Base-by-base conservation (phyloP, 2,797 vertebrate species). In the Sparus aurata region DNA sequence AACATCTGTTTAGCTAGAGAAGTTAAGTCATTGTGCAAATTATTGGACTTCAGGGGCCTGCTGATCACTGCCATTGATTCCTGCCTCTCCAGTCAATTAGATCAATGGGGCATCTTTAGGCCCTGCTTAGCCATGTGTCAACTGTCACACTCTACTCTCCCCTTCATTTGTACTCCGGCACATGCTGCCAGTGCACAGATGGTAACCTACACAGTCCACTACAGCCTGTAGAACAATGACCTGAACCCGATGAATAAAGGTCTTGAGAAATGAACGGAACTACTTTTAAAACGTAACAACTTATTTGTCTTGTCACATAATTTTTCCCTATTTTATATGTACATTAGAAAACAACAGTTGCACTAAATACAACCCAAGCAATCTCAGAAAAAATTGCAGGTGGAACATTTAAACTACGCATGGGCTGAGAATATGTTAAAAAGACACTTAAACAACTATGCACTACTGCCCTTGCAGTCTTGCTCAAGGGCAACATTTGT, bases 1-100 rank as follows among this genome's bases (percentile, higher is more conserved):
- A 87, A 77, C 93, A 93, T 91, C 87, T 94, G 93, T 67, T 78
- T 46, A 49, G 77, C 62, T 71, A 27, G 59, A 78, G 77, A 79
- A 81, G 79, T 85, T 60, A 87, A 93, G 91, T 87, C 84, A 87
- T 88, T 92, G 89, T 88, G 75, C 69, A 82, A 82, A 82, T 91
- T 87, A 92, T 91, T 88, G 90, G 89, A 82, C 86, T 93, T 92
- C 45, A 59, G 91, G 90, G 91, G 91, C 88, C 90, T 89, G 86
- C 93, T 94, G 94, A 95, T 95, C 95, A 94, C 90, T 90, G 77
- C 50, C 85, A 96, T 95, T 93, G 95, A 95, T 95, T 91, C 76
- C 79, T 75, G 76, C 63, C 80, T 85, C 86, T 88, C 69, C 83
- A 89, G 91, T 93, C 90, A 91, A 94, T 95, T 86, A 85, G 91